These are phyloP conservation scores for Passer domesticus DNA, from an alignment of 2,113 vertebrate genomes.

Conservation along the genomic window DNA sequence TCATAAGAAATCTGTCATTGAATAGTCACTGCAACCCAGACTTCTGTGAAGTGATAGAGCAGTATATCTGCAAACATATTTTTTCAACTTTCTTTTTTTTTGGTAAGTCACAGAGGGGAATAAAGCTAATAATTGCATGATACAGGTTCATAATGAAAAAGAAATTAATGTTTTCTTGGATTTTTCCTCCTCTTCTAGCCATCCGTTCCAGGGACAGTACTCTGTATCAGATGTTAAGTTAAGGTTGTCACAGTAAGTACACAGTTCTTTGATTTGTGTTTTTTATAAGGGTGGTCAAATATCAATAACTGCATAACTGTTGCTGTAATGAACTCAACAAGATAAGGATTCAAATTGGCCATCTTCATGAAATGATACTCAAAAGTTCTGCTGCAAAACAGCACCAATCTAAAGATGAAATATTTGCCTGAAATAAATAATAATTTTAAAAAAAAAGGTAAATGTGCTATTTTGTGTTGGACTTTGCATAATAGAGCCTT, in stretches of 20 bases:
- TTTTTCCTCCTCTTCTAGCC: slow-evolving; percentile 72
- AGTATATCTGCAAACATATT: background rate
- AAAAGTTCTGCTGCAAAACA: background rate
- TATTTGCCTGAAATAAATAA: background rate
- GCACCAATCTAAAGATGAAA: background rate
- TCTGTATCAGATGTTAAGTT: slow-evolving; percentile 93
- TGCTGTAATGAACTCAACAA: background rate
- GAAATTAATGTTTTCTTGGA: background rate
- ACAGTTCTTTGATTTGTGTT: background rate
- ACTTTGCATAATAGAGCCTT: background rate
- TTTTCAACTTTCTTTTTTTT: background rate
- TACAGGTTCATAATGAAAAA: background rate
- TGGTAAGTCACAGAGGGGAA: background rate
- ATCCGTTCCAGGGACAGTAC: slow-evolving; percentile 97
- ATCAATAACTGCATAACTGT: background rate
- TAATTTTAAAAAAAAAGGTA: background rate
- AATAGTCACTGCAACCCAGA: background rate
- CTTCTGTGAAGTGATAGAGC: background rate
- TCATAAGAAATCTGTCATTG: background rate
- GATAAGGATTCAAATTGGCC: background rate
- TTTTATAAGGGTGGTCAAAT: background rate
- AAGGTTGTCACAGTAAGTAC: slow-evolving; percentile 95
- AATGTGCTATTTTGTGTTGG: background rate
- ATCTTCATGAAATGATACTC: background rate
- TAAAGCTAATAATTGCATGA: background rate